phyloP scores from a whole-genome alignment of 30 jellyfish, hydroid and myxozoan genomes.

The Catostylus mosaicus region DNA sequence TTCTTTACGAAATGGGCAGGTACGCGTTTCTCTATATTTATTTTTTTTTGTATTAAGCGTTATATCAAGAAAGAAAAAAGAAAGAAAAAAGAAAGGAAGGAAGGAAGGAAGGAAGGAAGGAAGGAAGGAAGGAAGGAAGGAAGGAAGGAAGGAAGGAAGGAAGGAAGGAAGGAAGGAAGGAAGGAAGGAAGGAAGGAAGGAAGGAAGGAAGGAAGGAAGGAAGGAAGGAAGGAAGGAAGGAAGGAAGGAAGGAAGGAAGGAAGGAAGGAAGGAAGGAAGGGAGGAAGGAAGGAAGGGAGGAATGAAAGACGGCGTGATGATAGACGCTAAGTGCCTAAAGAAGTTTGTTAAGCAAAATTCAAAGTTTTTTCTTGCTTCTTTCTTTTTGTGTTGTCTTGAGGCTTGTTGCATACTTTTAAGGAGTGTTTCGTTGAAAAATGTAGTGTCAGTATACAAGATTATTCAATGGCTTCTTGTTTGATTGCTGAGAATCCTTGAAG shows the following conservation, averaged over 20 bases:
- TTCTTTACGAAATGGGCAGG: conserved; percentile 94
- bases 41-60: neutral
- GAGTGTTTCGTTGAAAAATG: no score
- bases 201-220: conserved; percentile 1
- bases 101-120: conserved; percentile 1
- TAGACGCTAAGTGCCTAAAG: no score
- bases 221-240: neutral
- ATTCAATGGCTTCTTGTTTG: no score
- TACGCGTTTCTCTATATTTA: conserved; percentile 18
- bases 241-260: neutral
- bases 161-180: neutral
- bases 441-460: no score
- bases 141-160: neutral
- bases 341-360: no score
- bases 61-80: neutral
- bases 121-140: conserved; percentile 3
- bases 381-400: neutral
- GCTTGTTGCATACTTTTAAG: neutral
- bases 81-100: conserved; percentile 3
- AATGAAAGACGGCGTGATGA: neutral
- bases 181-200: conserved; percentile 2
- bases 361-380: neutral
- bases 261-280: neutral
- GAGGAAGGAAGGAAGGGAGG: neutral
- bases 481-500: no score